Evolutionary conservation across 1,140 invertebrate genomes (phyloP), one percentile per base, ranked within the genome.

Genomic region (Ips typographus): DNA sequence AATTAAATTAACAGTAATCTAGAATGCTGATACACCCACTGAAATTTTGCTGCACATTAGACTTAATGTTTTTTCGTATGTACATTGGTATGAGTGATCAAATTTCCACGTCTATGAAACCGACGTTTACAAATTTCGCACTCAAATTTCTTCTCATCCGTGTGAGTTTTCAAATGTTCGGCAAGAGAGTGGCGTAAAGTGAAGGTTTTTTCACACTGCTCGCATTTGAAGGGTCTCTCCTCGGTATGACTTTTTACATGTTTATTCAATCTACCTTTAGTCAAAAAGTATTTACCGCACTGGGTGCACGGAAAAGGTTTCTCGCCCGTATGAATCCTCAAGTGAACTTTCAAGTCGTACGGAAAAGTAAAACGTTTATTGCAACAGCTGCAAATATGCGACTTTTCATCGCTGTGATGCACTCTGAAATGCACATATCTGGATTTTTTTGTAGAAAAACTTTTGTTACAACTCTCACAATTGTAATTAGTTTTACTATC

Each of bases 51-150:
- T 22, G 22, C 22, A 22, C 22, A 22, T 22, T 22, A 22, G 22
- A 22, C 22, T 22, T 22, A 22, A 22, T 22, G 22, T 22, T 22
- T 22, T 22, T 22, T 22, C 0, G 22, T 22, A 47, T 47, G 44
- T 5, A 47, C 44, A 5, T 47, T 47, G 44, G 4, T 4, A 47
- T 47, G 44, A 5, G 4, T 47, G 4, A 47, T n/a, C 44, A 47
- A 47, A 47, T n/a, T 47, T 1, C n/a, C n/a, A 5, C 4, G 4
- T 5, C 4, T 5, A n/a, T 47, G 4, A 47, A 47, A 47, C n/a
- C 44, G 4, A 82, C 95, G 94, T 7, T 47, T 47, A n/a, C 44
- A 47, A 47, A 47, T 47, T n/a, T 47, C 44, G 44, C 44, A 47
- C 4, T 47, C 44, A n/a, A 47, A 47, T 47, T 47, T 47, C 4